Evolutionary conservation across 2,888 invertebrate species (phyloP).

Genomic region (Opisthograptis luteolata): DNA sequence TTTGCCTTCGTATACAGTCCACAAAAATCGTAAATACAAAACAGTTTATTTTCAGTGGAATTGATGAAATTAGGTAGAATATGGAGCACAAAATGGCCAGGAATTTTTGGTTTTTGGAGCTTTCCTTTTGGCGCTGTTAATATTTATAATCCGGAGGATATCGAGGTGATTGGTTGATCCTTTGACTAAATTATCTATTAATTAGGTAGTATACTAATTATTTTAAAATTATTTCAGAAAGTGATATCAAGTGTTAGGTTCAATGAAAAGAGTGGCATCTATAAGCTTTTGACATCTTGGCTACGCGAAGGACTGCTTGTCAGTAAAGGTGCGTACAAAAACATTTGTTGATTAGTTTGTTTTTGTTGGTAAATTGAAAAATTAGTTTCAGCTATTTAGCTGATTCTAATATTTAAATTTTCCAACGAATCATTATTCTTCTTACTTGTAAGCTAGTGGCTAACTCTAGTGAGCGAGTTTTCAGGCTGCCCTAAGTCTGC

Average conservation of each 20-base stretch:
- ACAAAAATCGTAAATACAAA: too few species aligned
- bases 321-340: slow-evolving; percentile 26
- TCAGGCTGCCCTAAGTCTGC: too few species aligned
- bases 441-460: too few species aligned
- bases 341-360: too few species aligned
- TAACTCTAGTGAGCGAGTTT: too few species aligned
- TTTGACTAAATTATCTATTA: not conserved
- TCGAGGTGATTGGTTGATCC: slow-evolving; percentile 59
- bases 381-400: too few species aligned
- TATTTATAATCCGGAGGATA: slow-evolving; percentile 74
- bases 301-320: slow-evolving; percentile 79
- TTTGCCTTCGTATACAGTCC: too few species aligned
- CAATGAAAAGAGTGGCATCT: slow-evolving; percentile 78
- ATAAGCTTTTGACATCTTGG: slow-evolving; percentile 77
- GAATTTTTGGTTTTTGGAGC: slow-evolving; percentile 55
- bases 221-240: slow-evolving; percentile 10
- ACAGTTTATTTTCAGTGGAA: slow-evolving; percentile 48
- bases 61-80: slow-evolving; percentile 53
- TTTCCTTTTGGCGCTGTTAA: slow-evolving; percentile 51
- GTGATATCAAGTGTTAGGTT: slow-evolving; percentile 52
- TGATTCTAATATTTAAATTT: too few species aligned
- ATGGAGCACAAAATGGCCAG: slow-evolving; percentile 43
- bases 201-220: not conserved
- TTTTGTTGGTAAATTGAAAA: too few species aligned
- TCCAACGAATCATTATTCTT: too few species aligned